phyloP scores from a whole-genome alignment of 2,797 vertebrate genomes.

The Psittacula echo region DNA sequence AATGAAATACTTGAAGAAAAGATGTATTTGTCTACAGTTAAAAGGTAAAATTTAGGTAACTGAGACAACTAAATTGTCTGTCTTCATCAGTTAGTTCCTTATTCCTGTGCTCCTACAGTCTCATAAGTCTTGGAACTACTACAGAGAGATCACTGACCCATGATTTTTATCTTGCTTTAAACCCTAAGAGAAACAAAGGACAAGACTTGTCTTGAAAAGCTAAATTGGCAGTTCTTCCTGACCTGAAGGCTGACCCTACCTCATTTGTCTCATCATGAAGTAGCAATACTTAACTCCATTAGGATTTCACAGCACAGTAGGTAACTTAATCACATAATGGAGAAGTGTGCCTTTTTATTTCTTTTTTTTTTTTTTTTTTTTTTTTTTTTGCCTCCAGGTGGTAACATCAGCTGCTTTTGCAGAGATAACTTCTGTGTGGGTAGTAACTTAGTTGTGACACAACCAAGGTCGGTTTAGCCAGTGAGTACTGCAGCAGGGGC shows the following conservation, averaged over 20 bases:
- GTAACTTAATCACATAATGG: background rate
- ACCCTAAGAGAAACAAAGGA: background rate
- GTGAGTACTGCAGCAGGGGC: accelerated
- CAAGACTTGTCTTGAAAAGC: background rate
- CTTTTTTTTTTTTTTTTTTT: background rate
- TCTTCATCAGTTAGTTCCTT: background rate
- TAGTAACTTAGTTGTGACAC: background rate
- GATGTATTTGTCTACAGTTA: background rate
- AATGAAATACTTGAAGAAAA: background rate
- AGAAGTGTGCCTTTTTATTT: background rate
- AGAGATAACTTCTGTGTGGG: background rate
- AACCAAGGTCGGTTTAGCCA: background rate
- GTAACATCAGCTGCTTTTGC: background rate
- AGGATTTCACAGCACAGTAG: background rate
- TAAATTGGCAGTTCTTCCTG: background rate
- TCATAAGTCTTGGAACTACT: background rate
- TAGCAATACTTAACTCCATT: background rate
- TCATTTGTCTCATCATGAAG: background rate
- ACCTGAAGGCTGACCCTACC: background rate
- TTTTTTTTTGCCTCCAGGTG: background rate
- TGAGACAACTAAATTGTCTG: background rate
- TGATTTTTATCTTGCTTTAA: background rate
- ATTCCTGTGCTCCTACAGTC: background rate
- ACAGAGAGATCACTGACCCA: background rate
- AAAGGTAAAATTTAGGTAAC: background rate